Evolutionary conservation across 2,888 invertebrate species (phyloP), one percentile per base, ranked within the genome.

Genomic region (Trichopoda pennipes): DNA sequence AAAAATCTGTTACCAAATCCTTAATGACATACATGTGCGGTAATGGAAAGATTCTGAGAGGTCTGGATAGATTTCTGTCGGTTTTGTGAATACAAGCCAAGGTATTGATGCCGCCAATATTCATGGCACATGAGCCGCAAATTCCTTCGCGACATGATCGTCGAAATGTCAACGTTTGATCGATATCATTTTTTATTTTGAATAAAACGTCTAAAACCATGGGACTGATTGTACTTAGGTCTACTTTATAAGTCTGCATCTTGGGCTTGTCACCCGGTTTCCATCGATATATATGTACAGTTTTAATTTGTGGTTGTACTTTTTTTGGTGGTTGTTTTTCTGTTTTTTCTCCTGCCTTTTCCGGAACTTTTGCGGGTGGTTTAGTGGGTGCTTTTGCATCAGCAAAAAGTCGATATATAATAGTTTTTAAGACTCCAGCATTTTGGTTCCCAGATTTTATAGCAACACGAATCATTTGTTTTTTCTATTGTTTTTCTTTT

Each of bases 1-100:
- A 96, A 93, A 99, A 94, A 91, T 99, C 99, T 0, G 97, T 96
- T 12, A 97, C 96, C 70, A 97, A 92, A 92, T 97, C 99, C 90
- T 98, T 98, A 14, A 99, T 94, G 4, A 99, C 98, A 90, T 99
- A 99, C 98, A 99, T 98, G 90, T 99, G 99, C 0, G 99, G 99
- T 79, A 99, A 91, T 0, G 99, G 99, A 90, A 99, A 99, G 85
- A 99, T 95, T 88, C 96, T 97, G 19, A 94, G 90, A 0, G 95
- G 91, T 87, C 95, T 95, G 44, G 93, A 93, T 38, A 82, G 21
- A 28, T 85, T 85, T 38, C 93, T 93, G 90, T 98, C 97, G 86
- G 98, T 98, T 38, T 85, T 85, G 32, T 93, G 92, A 87, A 97
- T 96, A 90, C 99, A 99, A 23, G 99, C 98, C 60, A 99, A 92